These are phyloP conservation scores for Nothoprocta perdicaria DNA, from an alignment of 2,113 vertebrate species.

Conservation along the genomic window DNA sequence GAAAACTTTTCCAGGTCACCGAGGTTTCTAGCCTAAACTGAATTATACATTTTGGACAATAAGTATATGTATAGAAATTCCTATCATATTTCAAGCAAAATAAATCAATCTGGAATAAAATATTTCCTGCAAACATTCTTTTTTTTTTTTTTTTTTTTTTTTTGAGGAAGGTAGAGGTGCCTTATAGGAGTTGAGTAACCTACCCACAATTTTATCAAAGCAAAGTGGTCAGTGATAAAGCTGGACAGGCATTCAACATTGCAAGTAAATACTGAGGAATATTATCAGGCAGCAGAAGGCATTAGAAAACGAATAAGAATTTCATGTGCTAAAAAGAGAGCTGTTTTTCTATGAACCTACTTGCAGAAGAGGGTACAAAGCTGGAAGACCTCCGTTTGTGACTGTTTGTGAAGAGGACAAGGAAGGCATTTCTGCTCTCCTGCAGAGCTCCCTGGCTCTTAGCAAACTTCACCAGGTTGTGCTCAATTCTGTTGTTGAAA, in stretches of 20 bases:
- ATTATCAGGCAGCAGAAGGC: background rate
- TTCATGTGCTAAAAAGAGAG: background rate
- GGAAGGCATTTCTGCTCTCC: constrained; percentile 70
- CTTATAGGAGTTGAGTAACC: background rate
- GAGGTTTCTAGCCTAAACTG: background rate
- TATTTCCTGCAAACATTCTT: background rate
- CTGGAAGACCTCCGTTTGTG: constrained; percentile 22
- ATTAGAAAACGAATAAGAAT: background rate
- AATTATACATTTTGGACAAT: background rate
- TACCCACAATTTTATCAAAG: background rate
- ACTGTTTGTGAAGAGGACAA: constrained; percentile 85
- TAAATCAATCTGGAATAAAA: background rate
- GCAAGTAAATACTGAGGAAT: background rate
- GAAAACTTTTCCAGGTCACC: background rate
- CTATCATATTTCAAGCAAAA: background rate
- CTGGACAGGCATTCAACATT: background rate
- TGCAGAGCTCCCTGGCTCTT: background rate
- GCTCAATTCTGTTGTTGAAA: constrained; percentile 59
- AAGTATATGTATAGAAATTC: background rate
- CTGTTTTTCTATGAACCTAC: background rate
- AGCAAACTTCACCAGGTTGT: constrained; percentile 20
- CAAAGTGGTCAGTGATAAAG: background rate
- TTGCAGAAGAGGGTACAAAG: background rate
- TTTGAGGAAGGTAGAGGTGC: background rate
- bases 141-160: background rate